Percentiles rank a stretch among this genome's conserved stretches.
Conservation (phyloP, 2,113 vertebrate species). For the Strix uralensis region DNA sequence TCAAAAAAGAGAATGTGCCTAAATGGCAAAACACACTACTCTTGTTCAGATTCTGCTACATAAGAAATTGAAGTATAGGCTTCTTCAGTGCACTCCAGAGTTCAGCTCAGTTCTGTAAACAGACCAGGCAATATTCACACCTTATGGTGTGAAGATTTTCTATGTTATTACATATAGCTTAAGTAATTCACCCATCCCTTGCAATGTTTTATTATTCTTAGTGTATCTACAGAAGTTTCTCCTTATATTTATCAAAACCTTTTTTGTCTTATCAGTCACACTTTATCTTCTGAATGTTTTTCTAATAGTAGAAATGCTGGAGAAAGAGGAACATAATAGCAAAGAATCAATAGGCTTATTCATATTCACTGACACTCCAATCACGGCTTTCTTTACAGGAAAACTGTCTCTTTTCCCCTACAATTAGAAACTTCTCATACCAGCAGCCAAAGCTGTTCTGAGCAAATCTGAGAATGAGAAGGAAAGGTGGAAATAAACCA, state of each 20-base stretch:
- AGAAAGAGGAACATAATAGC: background rate
- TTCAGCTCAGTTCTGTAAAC: background rate
- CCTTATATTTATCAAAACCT: background rate
- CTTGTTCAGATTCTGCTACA: background rate
- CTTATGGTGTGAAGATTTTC: background rate
- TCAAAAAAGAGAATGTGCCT: background rate
- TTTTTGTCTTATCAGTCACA: background rate
- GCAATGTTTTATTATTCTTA: background rate
- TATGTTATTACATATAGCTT: background rate
- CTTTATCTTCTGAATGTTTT: background rate
- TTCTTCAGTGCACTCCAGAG: background rate
- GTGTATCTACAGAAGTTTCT: background rate
- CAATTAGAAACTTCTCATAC: constrained; percentile 5
- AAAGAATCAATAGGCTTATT: background rate
- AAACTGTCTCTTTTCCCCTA: background rate
- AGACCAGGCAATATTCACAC: background rate
- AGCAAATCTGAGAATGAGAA: constrained; percentile 4
- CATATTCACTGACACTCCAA: background rate
- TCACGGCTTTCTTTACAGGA: background rate
- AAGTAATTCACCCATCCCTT: background rate
- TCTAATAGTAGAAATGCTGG: background rate
- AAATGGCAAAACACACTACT: background rate
- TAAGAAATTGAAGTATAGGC: background rate
- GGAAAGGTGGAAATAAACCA: constrained; percentile 30
- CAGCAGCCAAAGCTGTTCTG: background rate